phyloP scores from a whole-genome alignment of 1,140 invertebrate genomes.

The Aphis craccivora region DNA sequence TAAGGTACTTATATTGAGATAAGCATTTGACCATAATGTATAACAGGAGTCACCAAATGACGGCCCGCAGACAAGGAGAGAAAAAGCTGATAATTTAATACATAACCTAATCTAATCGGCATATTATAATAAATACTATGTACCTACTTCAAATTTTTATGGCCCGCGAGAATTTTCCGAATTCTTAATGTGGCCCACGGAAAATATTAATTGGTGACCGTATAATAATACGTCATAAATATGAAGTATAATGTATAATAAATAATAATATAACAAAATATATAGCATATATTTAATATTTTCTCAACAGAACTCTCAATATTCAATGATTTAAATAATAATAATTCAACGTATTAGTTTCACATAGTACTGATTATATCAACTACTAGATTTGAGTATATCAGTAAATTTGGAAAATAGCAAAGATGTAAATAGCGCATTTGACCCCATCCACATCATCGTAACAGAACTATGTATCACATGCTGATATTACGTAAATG shows the following conservation, averaged over 20 bases:
- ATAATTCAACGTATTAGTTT: neutral
- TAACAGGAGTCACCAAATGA: too few relatives aligned
- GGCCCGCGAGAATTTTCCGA: too few relatives aligned
- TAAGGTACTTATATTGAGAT: neutral
- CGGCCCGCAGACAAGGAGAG: too few relatives aligned
- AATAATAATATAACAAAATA: neutral
- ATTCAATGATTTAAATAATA: neutral
- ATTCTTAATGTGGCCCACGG: too few relatives aligned
- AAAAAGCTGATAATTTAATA: too few relatives aligned
- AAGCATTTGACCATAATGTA: neutral
- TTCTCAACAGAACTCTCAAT: neutral
- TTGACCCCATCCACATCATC: neutral
- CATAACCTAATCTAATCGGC: too few relatives aligned
- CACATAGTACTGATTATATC: neutral
- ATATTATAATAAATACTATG: too few relatives aligned
- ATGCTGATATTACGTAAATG: conserved; percentile 51
- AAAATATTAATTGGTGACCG: too few relatives aligned
- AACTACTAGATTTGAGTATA: neutral
- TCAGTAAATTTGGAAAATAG: neutral
- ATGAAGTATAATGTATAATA: neutral
- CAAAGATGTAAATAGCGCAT: neutral
- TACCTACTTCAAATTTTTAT: too few relatives aligned
- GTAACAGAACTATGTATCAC: neutral
- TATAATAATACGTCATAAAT: too few relatives aligned
- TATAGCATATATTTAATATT: neutral